Base-by-base conservation (phyloP, 2,888 invertebrate genomes). In the Limnephilus rhombicus region DNA sequence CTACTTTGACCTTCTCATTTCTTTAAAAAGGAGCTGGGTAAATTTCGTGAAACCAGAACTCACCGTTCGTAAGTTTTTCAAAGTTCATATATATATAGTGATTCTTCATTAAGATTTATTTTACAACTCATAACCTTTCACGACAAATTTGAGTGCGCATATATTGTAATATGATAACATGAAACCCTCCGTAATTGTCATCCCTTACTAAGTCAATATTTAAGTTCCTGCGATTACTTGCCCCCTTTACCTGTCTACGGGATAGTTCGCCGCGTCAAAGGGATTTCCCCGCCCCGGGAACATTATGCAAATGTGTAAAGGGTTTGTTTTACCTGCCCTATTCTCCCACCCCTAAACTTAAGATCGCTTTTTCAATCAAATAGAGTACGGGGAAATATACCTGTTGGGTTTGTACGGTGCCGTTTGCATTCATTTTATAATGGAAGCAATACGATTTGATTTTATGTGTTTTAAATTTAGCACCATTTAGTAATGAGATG, bases 341-440 rank as follows among this genome's bases (percentile, higher is more conserved):
- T 34, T 41, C 83, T 41, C 83, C 83, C 24, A 34, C 34, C 83
- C 34, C 34, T 83, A 41, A 83, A 83, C 83, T 83, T 34, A 37
- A 83, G 68, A 83, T 83, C 41, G 34, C 83, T 83, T 83, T 41
- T 24, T 83, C 83, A 83, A 83, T 83, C 83, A 83, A 83, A 83
- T n/a, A 34, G 41, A 31, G 31, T 83, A 83, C 83, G 24, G n/a
- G n/a, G 68, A 68, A 68, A n/a, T n/a, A 68, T 68, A 68, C 68
- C 68, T 68, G n/a, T 68, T 68, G 68, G 24, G 24, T 68, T 68
- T n/a, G n/a, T 68, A 68, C 68, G 24, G 24, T 24, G 9, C 68
- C 68, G 68, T 68, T 68, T 68, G 68, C 68, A 68, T 68, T 68
- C 5, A 68, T 68, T 68, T 68, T 24, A 68, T 68, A 68, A 68